Conservation (phyloP, 2,888 invertebrate genomes). For the Hipparchia semele region DNA sequence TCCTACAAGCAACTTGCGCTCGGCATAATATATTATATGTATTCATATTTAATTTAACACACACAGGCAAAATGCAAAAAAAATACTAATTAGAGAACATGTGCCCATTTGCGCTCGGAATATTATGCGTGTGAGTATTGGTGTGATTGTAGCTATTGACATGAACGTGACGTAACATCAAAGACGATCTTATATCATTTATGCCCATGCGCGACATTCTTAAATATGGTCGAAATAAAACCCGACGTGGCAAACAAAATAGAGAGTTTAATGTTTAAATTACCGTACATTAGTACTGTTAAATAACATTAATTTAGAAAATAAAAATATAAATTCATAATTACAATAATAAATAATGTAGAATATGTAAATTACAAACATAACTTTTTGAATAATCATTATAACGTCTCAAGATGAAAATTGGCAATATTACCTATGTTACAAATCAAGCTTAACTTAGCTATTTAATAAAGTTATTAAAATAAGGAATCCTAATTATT, state of each 20-base stretch:
- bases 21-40: too few species aligned
- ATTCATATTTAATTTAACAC: too few species aligned
- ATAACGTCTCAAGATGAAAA: background rate
- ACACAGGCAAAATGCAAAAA: too few species aligned
- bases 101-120: too few species aligned
- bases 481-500: background rate
- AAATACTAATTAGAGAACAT: too few species aligned
- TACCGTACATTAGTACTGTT: slow-evolving; percentile 55
- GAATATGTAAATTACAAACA: slow-evolving; percentile 1
- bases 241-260: slow-evolving; percentile 15
- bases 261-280: slow-evolving; percentile 31
- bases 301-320: slow-evolving; percentile 39
- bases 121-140: too few species aligned
- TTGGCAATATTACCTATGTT: background rate
- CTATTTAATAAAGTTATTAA: background rate
- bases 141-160: too few species aligned
- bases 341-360: background rate
- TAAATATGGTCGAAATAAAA: slow-evolving; percentile 17
- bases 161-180: too few species aligned
- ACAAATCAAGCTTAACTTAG: background rate
- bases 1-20: too few species aligned
- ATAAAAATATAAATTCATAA: slow-evolving; percentile 7
- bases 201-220: too few species aligned
- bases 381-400: slow-evolving; percentile 1
- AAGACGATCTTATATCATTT: too few species aligned